Conservation (phyloP, 2,797 vertebrate genomes). For the Enoplosus armatus region DNA sequence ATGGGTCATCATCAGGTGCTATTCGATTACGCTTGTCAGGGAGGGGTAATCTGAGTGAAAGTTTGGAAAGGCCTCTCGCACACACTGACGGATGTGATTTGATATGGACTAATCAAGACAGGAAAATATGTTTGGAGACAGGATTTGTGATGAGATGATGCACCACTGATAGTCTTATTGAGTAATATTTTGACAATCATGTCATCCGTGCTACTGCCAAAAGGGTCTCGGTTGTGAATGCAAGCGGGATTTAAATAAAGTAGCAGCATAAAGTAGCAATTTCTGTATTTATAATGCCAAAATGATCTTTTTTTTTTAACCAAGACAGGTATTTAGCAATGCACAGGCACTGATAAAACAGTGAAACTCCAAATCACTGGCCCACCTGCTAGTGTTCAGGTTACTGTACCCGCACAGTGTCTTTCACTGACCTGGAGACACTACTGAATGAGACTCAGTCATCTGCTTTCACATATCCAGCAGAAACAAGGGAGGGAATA, state of each 20-base stretch:
- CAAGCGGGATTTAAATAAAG: neutral
- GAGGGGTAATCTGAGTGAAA: slow-evolving; percentile 41
- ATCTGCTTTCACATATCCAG: slow-evolving; percentile 43
- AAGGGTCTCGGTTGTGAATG: neutral
- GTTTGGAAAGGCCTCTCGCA: slow-evolving; percentile 18
- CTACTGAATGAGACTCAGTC: slow-evolving; percentile 44
- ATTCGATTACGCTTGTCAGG: slow-evolving; percentile 36
- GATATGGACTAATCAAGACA: slow-evolving; percentile 11
- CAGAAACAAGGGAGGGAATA: slow-evolving; percentile 27
- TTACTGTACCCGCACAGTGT: slow-evolving; percentile 40
- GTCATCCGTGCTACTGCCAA: neutral
- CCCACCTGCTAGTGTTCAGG: slow-evolving; percentile 43
- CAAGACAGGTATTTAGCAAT: neutral
- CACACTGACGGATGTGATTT: neutral
- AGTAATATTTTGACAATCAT: slow-evolving; percentile 32
- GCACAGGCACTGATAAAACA: neutral
- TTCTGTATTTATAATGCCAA: neutral
- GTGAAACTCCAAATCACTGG: slow-evolving; percentile 4
- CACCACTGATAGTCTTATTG: slow-evolving; percentile 15
- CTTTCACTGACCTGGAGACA: slow-evolving; percentile 67
- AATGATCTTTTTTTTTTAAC: neutral
- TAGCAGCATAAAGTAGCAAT: neutral
- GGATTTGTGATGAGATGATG: slow-evolving; percentile 20
- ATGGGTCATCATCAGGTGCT: slow-evolving; percentile 58
- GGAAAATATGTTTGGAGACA: neutral